Percentiles rank a stretch among this genome's conserved stretches.
phyloP scores from a whole-genome alignment of 2,888 invertebrate genomes.

The Drosophila merina region DNA sequence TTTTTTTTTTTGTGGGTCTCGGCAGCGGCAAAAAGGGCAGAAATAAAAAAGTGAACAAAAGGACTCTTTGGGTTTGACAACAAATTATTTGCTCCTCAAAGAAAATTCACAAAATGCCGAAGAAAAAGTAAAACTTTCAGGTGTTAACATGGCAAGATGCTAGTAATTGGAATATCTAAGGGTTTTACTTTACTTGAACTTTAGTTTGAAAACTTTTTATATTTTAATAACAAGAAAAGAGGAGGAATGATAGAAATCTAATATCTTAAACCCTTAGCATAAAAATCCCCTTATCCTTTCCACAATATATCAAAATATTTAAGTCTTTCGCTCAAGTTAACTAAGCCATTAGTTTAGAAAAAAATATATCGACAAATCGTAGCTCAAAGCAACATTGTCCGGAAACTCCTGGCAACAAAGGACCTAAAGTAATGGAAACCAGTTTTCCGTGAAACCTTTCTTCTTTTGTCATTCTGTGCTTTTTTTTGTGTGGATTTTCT shows the following conservation, averaged over 20 bases:
- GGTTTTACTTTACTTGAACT: background rate
- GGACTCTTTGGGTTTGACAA: slow-evolving; percentile 21
- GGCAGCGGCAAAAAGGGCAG: background rate
- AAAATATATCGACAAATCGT: slow-evolving; percentile 7
- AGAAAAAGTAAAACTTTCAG: slow-evolving; percentile 17
- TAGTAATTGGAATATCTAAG: background rate
- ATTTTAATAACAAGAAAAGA: background rate
- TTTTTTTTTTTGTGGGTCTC: background rate
- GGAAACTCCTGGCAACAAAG: slow-evolving; percentile 7
- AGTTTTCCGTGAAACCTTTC: slow-evolving; percentile 30
- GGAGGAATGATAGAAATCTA: no score
- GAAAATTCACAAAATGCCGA: slow-evolving; percentile 11
- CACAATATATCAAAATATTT: background rate
- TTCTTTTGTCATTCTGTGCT: slow-evolving; percentile 7
- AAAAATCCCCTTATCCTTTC: background rate
- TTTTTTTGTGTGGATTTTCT: slow-evolving; percentile 15
- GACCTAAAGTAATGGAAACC: slow-evolving; percentile 29
- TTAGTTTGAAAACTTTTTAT: background rate
- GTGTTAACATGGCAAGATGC: slow-evolving; percentile 9
- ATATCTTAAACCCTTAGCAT: no score
- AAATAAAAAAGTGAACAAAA: slow-evolving; percentile 10
- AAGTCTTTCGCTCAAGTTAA: background rate
- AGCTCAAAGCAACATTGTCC: slow-evolving; percentile 26
- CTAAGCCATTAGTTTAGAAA: background rate
- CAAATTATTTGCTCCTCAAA: slow-evolving; percentile 22